Evolutionary conservation across 2,113 vertebrate species (phyloP), one percentile per base, ranked within the genome.

Genomic region (Polypterus bichir): DNA sequence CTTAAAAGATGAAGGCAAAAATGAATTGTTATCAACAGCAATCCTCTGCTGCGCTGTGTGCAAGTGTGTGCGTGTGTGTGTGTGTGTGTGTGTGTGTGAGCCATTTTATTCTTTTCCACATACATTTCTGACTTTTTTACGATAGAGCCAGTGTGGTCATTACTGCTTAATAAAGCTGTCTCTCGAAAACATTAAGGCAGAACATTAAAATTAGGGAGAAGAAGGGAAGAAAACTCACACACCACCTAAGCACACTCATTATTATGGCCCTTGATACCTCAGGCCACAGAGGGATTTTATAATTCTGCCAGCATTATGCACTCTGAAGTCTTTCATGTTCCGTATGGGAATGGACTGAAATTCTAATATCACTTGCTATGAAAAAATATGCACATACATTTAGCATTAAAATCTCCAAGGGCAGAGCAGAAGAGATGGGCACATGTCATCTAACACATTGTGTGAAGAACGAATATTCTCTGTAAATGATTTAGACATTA

Each of bases 341-440:
- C 86, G 88, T 81, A 85, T 85, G 85, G 85, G 80, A 83, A 82
- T 79, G 75, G 79, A 79, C 79, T 80, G 83, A 89, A 92, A 94
- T 93, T 92, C 89, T 89, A 94, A 90, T 92, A 91, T 82, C 87
- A 91, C 83, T 81, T 82, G 86, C 90, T 90, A 89, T 93, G 89
- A 93, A 93, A 83, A 95, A 92, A 94, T 97, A 97, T 97, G 93
- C 94, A 95, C 93, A 96, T 95, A 94, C 80, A 88, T 94, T 95
- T 96, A 92, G 82, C 76, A 88, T 89, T 90, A 86, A 88, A 92
- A 88, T 89, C 91, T 97, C 93, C 85, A 88, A 83, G 88, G 92
- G 89, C 90, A 83, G 87, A 87, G 81, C 82, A 84, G 86, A 84
- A 80, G 79, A 91, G 89, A 92, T 6, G 75, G 92, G 90, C 89